Conservation (phyloP, 2,797 vertebrate genomes). For the Graptemys geographica region DNA sequence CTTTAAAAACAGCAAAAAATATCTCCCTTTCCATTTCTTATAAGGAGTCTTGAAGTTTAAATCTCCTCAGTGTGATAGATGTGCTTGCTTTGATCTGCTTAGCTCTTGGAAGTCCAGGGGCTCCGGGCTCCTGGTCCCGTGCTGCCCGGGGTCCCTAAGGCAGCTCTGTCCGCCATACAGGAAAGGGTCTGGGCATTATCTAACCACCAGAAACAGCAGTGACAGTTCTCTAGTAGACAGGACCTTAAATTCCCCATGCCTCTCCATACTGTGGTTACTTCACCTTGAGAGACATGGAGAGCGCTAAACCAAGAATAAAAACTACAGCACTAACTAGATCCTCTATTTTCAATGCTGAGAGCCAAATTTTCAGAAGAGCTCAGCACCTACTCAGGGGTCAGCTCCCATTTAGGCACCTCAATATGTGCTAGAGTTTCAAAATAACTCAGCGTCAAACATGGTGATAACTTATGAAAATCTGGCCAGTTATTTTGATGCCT, state of each 20-base stretch:
- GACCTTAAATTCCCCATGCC: fast-evolving
- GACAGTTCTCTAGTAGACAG: neutral
- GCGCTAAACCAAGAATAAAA: neutral
- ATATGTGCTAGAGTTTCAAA: neutral
- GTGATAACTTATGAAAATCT: neutral
- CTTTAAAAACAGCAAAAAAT: too few species aligned
- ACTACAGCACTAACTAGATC: neutral
- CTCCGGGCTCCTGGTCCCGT: too few species aligned
- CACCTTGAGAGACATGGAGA: neutral
- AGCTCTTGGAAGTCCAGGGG: too few species aligned
- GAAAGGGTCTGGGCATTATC: neutral
- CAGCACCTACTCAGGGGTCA: neutral
- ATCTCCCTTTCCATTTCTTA: too few species aligned
- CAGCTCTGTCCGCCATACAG: neutral
- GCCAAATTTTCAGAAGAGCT: neutral
- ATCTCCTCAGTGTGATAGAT: too few species aligned
- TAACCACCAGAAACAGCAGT: neutral
- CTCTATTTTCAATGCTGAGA: neutral
- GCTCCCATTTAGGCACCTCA: neutral
- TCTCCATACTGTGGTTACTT: neutral
- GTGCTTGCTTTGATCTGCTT: too few species aligned
- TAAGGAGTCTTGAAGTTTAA: too few species aligned
- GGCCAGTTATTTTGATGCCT: neutral
- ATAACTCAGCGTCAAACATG: neutral
- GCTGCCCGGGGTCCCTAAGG: too few species aligned